A percentile compares a stretch with the other conserved stretches of the same genome.
Evolutionary conservation across 2,888 invertebrate species (phyloP).

Genomic region (Leptinotarsa peninsularis): DNA sequence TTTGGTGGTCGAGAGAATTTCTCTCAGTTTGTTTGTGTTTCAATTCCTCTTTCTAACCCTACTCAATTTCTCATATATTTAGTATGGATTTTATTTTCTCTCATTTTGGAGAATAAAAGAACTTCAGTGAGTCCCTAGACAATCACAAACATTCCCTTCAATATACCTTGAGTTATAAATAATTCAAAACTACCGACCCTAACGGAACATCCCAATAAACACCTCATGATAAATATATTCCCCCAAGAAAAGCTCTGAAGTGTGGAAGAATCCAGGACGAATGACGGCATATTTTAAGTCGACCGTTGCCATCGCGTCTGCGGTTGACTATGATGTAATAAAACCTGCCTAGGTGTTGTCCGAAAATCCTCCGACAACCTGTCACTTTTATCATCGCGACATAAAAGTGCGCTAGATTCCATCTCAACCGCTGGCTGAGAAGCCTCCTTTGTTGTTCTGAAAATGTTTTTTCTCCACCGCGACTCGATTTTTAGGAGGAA

Average conservation of each 20-base stretch:
- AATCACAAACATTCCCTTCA: neutral
- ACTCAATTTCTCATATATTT: neutral
- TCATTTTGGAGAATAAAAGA: too few relatives aligned
- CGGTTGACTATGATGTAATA: slow-evolving; percentile 58
- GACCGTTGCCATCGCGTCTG: slow-evolving; percentile 49
- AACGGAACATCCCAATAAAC: slow-evolving; percentile 10
- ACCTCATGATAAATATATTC: slow-evolving; percentile 16
- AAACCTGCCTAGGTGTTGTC: slow-evolving; percentile 52
- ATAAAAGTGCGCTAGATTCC: slow-evolving; percentile 3
- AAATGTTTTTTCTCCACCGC: neutral
- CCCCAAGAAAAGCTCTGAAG: neutral
- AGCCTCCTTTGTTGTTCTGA: neutral
- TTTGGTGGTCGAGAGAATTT: too few relatives aligned
- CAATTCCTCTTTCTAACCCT: too few relatives aligned
- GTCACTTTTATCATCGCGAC: slow-evolving; percentile 6
- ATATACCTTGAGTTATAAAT: neutral
- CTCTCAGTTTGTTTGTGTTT: too few relatives aligned
- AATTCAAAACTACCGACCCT: slow-evolving; percentile 1
- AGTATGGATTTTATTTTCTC: slow-evolving; percentile 17
- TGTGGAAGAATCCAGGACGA: slow-evolving; percentile 34
- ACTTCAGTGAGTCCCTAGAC: neutral
- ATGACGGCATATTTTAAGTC: slow-evolving; percentile 36
- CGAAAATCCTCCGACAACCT: slow-evolving; percentile 40
- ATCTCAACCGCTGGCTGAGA: neutral
- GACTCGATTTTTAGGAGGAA: neutral